A percentile compares a stretch with the other conserved stretches of the same genome.
Evolutionary conservation across 1,140 invertebrate species (phyloP).

Genomic region (Atta colombica): DNA sequence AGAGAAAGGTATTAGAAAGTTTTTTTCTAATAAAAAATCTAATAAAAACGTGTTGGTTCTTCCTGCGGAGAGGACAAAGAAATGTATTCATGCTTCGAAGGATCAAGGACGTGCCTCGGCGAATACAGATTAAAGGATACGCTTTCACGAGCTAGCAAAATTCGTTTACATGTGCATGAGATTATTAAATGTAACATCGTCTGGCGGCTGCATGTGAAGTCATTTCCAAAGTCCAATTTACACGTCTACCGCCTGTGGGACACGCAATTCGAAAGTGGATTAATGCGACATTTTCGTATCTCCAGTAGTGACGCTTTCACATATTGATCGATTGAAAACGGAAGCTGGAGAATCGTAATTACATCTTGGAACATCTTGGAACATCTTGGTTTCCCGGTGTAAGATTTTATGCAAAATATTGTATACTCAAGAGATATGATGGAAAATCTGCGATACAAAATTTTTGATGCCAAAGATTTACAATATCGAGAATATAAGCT

Average conservation of each 20-base stretch:
- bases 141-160: constrained; percentile 42
- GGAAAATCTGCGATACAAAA: background rate
- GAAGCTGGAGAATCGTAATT: background rate
- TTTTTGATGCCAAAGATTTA: background rate
- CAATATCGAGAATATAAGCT: background rate
- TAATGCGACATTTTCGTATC: constrained; percentile 28
- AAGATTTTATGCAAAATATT: background rate
- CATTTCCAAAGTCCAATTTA: background rate
- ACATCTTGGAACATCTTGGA: background rate
- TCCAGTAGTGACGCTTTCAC: constrained; percentile 35
- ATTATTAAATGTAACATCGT: constrained; percentile 48
- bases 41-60: background rate
- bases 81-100: background rate
- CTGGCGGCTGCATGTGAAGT: background rate
- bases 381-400: background rate
- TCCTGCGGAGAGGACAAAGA: background rate
- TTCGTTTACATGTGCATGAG: constrained; percentile 22
- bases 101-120: constrained; percentile 23
- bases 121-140: constrained; percentile 40
- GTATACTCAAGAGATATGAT: background rate
- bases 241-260: background rate
- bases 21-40: constrained; percentile 28
- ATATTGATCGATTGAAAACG: background rate
- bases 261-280: constrained; percentile 38
- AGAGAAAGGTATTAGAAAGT: constrained; percentile 34